Evolutionary conservation across 2,797 vertebrate genomes (phyloP).

Genomic region (Harpagifer antarcticus): DNA sequence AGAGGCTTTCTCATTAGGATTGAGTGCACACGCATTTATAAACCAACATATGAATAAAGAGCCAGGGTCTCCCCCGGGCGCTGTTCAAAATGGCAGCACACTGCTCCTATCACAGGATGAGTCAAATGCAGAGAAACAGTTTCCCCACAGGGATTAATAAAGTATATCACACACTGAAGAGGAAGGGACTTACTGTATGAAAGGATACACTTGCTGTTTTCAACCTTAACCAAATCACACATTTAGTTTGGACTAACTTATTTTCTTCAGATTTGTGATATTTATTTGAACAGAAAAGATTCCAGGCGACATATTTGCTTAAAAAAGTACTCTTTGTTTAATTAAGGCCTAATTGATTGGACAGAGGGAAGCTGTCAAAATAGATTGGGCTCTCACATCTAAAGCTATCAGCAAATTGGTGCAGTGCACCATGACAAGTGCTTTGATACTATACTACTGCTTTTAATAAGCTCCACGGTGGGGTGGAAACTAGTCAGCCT

Average conservation of each 20-base stretch:
- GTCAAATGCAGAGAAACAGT: no score
- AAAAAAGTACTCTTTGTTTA: not conserved
- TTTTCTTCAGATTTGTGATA: no score
- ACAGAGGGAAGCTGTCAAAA: not conserved
- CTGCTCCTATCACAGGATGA: no score
- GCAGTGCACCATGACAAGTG: slow-evolving; percentile 19
- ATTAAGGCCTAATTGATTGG: not conserved
- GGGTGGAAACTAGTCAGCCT: slow-evolving; percentile 18
- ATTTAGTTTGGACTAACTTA: not conserved
- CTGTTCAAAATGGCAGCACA: no score
- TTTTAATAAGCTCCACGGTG: slow-evolving; percentile 34
- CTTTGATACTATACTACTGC: slow-evolving; percentile 8
- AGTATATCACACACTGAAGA: slow-evolving; percentile 6
- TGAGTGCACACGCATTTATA: slow-evolving; percentile 62
- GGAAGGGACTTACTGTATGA: slow-evolving; percentile 1
- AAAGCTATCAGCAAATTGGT: slow-evolving; percentile 14
- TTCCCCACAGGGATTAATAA: no score
- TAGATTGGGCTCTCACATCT: not conserved
- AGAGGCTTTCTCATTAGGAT: slow-evolving; percentile 66
- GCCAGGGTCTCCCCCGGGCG: no score
- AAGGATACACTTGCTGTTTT: not conserved
- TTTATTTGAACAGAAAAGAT: no score
- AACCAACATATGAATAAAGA: slow-evolving; percentile 48
- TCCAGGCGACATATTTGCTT: not conserved
- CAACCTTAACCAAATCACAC: not conserved